Evolutionary conservation across 2,888 invertebrate genomes (phyloP).

Genomic region (Drosophila mulleri): DNA sequence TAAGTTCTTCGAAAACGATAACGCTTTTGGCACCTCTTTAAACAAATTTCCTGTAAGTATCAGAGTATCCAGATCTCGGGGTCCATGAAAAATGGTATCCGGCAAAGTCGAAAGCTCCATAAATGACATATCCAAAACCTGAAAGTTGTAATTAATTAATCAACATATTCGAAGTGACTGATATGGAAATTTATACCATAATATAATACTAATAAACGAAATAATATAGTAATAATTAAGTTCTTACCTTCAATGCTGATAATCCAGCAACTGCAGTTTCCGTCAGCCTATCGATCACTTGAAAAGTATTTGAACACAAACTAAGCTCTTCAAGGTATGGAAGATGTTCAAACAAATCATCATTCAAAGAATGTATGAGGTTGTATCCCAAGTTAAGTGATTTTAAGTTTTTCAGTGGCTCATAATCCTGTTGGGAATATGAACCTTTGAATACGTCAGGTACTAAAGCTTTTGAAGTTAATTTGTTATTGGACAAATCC

Average conservation of each 20-base stretch:
- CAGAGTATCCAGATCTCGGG: conserved; percentile 88
- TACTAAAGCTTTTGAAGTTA: conserved; percentile 87
- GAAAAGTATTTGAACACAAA: conserved; percentile 91
- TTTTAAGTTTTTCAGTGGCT: conserved; percentile 73
- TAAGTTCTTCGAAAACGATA: conserved; percentile 88
- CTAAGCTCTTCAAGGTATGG: conserved; percentile 88
- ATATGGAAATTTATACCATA: too few relatives aligned
- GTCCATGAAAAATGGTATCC: conserved; percentile 89
- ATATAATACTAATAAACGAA: background rate
- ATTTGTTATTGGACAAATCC: conserved; percentile 89
- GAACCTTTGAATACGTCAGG: conserved; percentile 89
- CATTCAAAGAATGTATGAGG: conserved; percentile 89
- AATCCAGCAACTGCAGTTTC: conserved; percentile 89
- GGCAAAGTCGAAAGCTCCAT: conserved; percentile 88
- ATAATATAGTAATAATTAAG: background rate
- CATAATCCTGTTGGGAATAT: conserved; percentile 68
- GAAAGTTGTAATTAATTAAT: conserved; percentile 14
- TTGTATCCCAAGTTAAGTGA: conserved; percentile 88
- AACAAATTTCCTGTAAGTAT: conserved; percentile 90
- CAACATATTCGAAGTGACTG: background rate
- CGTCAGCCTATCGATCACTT: conserved; percentile 88
- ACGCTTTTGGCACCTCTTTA: conserved; percentile 87
- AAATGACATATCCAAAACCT: conserved; percentile 90
- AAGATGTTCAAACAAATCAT: conserved; percentile 91
- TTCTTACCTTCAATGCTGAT: conserved; percentile 87